Evolutionary conservation across 2,113 vertebrate genomes (phyloP).

Genomic region (Chroicocephalus ridibundus): DNA sequence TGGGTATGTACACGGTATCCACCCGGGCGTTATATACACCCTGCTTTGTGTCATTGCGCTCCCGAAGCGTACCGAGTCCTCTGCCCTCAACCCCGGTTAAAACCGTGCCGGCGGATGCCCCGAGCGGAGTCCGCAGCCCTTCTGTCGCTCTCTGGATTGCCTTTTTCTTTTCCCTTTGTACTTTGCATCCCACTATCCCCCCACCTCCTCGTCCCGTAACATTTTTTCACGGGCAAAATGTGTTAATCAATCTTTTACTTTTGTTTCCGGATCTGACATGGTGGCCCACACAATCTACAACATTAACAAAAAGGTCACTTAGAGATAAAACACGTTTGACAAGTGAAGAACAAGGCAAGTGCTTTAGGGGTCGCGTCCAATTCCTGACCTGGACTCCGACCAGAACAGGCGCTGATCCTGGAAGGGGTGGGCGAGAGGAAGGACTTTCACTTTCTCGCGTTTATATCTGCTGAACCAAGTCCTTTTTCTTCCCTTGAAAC

Average conservation of each 20-base stretch:
- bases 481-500: conserved; percentile 20
- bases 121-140: background rate
- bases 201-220: conserved; percentile 31
- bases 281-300: conserved; percentile 72
- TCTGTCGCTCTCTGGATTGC: background rate
- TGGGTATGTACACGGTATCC: background rate
- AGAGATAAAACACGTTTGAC: conserved; percentile 76
- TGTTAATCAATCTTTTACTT: conserved; percentile 73
- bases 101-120: background rate
- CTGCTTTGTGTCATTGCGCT: background rate
- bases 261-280: conserved; percentile 73
- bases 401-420: conserved; percentile 57
- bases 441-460: conserved; percentile 57
- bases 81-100: background rate
- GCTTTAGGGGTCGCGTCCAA: conserved; percentile 70
- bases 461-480: conserved; percentile 15
- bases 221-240: conserved; percentile 59
- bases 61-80: background rate
- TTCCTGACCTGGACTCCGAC: conserved; percentile 71
- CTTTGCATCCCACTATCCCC: background rate
- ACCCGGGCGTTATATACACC: background rate
- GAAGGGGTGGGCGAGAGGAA: conserved; percentile 18
- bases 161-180: conserved; percentile 51
- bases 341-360: conserved; percentile 72
- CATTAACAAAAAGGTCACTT: conserved; percentile 75